Base-by-base conservation (phyloP, 2,888 invertebrate genomes). In the Plagiodera versicolora region DNA sequence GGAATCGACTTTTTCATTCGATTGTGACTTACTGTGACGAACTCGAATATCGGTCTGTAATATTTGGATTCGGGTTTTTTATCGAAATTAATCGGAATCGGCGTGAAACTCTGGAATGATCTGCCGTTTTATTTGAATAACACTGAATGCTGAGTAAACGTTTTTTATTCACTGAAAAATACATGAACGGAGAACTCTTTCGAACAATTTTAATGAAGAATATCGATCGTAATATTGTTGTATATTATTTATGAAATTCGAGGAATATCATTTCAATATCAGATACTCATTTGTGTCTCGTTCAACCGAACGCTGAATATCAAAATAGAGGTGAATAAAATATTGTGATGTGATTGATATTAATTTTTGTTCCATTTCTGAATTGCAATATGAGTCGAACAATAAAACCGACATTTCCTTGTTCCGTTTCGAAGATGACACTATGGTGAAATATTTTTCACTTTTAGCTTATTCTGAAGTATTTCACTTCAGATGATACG, bases 121-220 rank as follows among this genome's bases (percentile, higher is more conserved):
- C 69, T 70, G 71, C 69, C 71, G 68, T 70, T 71, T 71, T 61
- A 62, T 69, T 70, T 68, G 66, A 73, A 71, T 72, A 73, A 24
- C 3, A 70, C 67, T 64, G n/a, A n/a, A n/a, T 24, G 6, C 24
- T 5, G 6, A 24, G 24, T 24, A 24, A 24, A 6, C 24, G 24
- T 24, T 24, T 24, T 24, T 24, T 24, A 24, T 24, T 24, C 24
- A 24, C 9, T 16, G 28, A 17, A 20, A 9, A 1, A 0, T 51
- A 17, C 51, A 51, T 51, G 18, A 35, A 30, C 51, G 30, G 35
- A 24, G 24, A 24, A 6, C 6, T 24, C 24, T 24, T 6, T 5
- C 6, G 4, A 24, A 24, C 49, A 45, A 28, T 59, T 17, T 55
- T 52, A 14, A n/a, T n/a, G n/a, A n/a, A n/a, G n/a, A n/a, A n/a